Percentiles rank a stretch among this genome's conserved stretches.
Evolutionary conservation across 2,797 vertebrate genomes (phyloP).

Genomic region (Danio kyathit): DNA sequence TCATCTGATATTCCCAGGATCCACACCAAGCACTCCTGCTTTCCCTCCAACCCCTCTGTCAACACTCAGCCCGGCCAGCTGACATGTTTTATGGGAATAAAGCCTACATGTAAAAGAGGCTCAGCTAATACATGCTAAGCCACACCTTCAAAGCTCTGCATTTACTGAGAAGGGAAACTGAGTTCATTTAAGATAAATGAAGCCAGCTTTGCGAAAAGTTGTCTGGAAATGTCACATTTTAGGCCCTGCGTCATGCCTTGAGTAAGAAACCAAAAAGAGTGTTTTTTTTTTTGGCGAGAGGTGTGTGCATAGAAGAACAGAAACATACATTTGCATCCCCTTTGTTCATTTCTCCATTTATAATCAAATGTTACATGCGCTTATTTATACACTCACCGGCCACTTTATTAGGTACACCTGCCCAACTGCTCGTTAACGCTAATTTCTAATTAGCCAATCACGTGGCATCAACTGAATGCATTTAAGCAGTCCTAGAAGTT

Average conservation of each 20-base stretch:
- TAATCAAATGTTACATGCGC: no score
- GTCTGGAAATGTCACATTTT: slow-evolving; percentile 63
- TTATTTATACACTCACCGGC: no score
- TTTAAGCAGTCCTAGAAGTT: no score
- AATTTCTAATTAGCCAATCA: no score
- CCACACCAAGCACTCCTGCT: slow-evolving; percentile 48
- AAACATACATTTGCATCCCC: slow-evolving; percentile 5
- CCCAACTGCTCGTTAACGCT: no score
- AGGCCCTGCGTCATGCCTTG: slow-evolving; percentile 30
- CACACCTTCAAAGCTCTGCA: slow-evolving; percentile 62
- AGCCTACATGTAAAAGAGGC: slow-evolving; percentile 62
- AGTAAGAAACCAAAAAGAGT: slow-evolving; percentile 26
- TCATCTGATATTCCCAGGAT: slow-evolving; percentile 52
- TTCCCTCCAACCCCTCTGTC: slow-evolving; percentile 53
- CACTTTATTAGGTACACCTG: no score
- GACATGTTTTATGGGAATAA: slow-evolving; percentile 71
- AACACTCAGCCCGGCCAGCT: slow-evolving; percentile 48
- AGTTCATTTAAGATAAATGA: slow-evolving; percentile 66
- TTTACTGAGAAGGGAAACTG: slow-evolving; percentile 64
- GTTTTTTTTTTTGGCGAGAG: slow-evolving; percentile 21
- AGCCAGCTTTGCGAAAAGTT: slow-evolving; percentile 55
- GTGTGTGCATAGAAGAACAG: neutral
- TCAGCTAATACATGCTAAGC: slow-evolving; percentile 67
- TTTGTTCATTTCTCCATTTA: no score
- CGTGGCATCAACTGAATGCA: no score